These are phyloP conservation scores for Nannospalax galili DNA, from an alignment of 2,113 vertebrate species.

Conservation along the genomic window DNA sequence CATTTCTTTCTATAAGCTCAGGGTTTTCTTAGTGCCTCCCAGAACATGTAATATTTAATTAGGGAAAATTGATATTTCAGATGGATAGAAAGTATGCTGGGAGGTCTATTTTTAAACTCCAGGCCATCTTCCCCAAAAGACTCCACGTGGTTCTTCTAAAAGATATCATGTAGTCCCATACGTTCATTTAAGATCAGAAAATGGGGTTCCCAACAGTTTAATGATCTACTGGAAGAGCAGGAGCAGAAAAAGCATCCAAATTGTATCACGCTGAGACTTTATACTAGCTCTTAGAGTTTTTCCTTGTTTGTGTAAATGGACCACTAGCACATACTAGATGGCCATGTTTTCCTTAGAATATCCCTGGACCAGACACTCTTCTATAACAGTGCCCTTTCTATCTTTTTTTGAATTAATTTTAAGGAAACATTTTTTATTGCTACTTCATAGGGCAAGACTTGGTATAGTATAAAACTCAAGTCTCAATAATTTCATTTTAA, in stretches of 20 bases:
- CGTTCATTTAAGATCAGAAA: slow-evolving; percentile 43
- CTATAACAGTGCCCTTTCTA: not conserved
- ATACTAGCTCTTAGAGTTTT: not conserved
- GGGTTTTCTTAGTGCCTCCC: slow-evolving; percentile 42
- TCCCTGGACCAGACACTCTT: slow-evolving; percentile 5
- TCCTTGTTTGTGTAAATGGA: not conserved
- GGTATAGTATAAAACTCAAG: slow-evolving; percentile 49
- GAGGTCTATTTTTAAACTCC: slow-evolving; percentile 46
- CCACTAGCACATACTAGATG: slow-evolving; percentile 9
- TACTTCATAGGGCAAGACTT: not conserved
- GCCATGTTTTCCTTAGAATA: slow-evolving; percentile 37
- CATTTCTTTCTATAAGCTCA: slow-evolving; percentile 61
- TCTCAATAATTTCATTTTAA: slow-evolving; percentile 63
- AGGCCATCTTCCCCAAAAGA: not conserved
- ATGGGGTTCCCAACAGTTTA: not conserved
- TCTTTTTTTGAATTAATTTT: slow-evolving; percentile 14
- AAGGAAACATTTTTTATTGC: not conserved
- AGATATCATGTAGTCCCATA: slow-evolving; percentile 8
- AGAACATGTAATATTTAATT: slow-evolving; percentile 36
- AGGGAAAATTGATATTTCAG: not conserved
- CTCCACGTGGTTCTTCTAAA: not conserved
- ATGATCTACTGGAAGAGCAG: not conserved
- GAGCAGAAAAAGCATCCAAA: not conserved
- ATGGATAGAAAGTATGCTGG: not conserved
- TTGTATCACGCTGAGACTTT: not conserved